Evolutionary conservation across 1,140 invertebrate species (phyloP).

Genomic region (Bombus impatiens): DNA sequence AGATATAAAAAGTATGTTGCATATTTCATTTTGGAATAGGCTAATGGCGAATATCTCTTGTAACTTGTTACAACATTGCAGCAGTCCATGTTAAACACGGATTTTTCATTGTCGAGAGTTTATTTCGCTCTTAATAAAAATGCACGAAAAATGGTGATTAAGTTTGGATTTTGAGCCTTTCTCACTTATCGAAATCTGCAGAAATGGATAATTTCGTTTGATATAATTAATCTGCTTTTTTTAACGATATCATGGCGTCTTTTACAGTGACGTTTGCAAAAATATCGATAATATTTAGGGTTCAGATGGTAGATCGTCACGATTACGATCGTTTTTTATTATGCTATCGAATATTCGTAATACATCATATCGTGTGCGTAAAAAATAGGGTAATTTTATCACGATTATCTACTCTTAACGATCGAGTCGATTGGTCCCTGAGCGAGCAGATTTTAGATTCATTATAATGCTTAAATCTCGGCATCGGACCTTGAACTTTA

Average conservation of each 20-base stretch:
- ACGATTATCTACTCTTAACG: neutral
- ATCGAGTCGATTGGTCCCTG: neutral
- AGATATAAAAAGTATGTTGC: neutral
- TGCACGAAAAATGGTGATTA: neutral
- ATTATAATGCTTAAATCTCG: neutral
- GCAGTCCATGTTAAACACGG: neutral
- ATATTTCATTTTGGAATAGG: neutral
- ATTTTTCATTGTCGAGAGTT: neutral
- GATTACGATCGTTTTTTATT: neutral
- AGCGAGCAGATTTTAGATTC: neutral
- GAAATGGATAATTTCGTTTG: neutral
- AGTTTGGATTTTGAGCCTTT: neutral
- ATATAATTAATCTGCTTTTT: constrained; percentile 6
- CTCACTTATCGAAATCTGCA: neutral
- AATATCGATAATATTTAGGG: neutral
- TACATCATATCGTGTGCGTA: neutral
- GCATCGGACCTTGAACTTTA: constrained; percentile 6
- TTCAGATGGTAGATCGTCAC: neutral
- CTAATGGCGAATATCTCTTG: neutral
- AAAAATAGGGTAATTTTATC: neutral
- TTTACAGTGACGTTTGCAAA: neutral
- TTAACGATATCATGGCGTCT: neutral
- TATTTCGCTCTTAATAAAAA: neutral
- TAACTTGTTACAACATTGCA: no score
- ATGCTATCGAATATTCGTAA: neutral